Evolutionary conservation across 2,113 vertebrate species (phyloP), one percentile per base, ranked within the genome.

Genomic region (Sylvia atricapilla): DNA sequence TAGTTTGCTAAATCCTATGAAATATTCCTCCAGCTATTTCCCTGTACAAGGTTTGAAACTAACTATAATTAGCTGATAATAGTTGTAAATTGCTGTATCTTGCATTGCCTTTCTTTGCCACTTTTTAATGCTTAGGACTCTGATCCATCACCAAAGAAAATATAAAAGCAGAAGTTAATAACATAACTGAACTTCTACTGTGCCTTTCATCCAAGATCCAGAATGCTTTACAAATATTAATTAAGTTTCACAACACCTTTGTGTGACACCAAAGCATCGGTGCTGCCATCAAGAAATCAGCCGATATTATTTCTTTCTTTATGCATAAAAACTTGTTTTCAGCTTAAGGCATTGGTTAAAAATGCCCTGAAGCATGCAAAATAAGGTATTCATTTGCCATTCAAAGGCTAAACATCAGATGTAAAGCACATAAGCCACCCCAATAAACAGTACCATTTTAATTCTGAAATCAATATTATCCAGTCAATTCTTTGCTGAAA

Each of bases 211-310:
- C 85, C 82, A 87, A 68, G 66, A 89, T 72, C 56, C 62, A 87
- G 69, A 93, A 84, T 47, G 75, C 81, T 91, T 95, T 84, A 84
- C 60, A 81, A 89, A 81, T 53, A 81, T 92, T 92, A 94, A 95
- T 94, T 89, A 94, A 92, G 35, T 81, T 94, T 94, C 89, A 93
- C 64, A 93, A 90, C 73, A 93, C 73, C 64, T 60, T 89, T 87
- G 64, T 93, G 56, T 94, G 80, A 87, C 68, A 95, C 77, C 60
- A 90, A 91, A 91, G 69, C 77, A 87, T 77, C 2, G 0, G 68
- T 93, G 64, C 44, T 84, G 79, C 64, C 73, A 89, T 72, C 52
- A 87, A 87, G 44, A 95, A 84, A 87, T 95, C 44, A 50, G 69
- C 17, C 66, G 55, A 84, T 73, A 86, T 82, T 25, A 39, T 52